Percentiles rank a stretch among this genome's conserved stretches.
phyloP scores from a whole-genome alignment of 2,797 vertebrate species.

The Sebastiscus tertius region DNA sequence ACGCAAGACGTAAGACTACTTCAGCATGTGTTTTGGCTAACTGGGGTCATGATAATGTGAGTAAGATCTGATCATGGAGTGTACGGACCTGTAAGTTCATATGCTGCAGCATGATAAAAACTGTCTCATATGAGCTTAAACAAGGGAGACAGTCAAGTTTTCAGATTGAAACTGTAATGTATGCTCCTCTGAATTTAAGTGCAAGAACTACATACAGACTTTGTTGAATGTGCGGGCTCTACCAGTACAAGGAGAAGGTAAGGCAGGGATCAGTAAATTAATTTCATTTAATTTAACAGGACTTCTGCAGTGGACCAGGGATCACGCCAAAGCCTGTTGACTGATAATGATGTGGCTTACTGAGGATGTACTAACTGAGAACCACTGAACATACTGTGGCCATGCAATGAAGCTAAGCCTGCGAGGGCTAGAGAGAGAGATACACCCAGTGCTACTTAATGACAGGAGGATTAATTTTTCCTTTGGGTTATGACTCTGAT shows the following conservation, averaged over 20 bases:
- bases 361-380: constrained; percentile 29
- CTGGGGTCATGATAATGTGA: background rate
- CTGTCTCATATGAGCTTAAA: background rate
- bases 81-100: background rate
- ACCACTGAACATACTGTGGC: constrained; percentile 21
- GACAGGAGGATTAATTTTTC: constrained; percentile 60
- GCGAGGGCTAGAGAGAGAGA: constrained; percentile 12
- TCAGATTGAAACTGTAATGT: background rate
- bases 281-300: constrained; percentile 25
- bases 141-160: background rate
- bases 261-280: background rate
- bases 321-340: constrained; percentile 36
- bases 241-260: background rate
- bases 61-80: background rate
- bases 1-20: background rate
- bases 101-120: background rate
- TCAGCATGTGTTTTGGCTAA: background rate
- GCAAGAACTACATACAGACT: background rate
- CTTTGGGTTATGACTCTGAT: constrained; percentile 58
- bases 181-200: background rate
- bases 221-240: background rate
- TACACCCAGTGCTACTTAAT: constrained; percentile 57
- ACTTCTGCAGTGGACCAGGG: constrained; percentile 16
- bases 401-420: constrained; percentile 44
- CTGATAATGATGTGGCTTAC: constrained; percentile 30